Base-by-base conservation (phyloP, 2,888 invertebrate genomes). In the Lydus trimaculatus region DNA sequence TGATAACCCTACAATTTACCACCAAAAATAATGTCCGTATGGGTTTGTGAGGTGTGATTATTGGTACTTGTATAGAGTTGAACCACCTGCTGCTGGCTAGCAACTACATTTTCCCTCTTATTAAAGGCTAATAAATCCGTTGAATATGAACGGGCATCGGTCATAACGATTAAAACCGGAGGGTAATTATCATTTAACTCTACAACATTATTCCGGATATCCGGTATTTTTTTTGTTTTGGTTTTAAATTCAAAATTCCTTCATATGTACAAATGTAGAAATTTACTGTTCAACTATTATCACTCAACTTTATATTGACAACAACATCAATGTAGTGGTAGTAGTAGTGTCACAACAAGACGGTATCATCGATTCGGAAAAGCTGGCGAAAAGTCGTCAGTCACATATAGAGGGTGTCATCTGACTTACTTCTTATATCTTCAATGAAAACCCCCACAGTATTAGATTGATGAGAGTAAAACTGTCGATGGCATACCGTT, bases 391-490 rank as follows among this genome's bases (percentile, higher is more conserved):
- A 79, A 79, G 80, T 80, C 80, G 81, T 80, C 81, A 76, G 81
- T 81, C 79, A 80, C 75, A 43, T 7, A 28, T 28, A 56, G 48
- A 71, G 73, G 75, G 73, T 78, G 80, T 80, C 82, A 82, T 79
- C 80, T 13, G 25, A 56, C 75, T 74, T 28, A 15, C 15, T 56
- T 25, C 56, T 25, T 56, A 56, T 56, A 56, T 56, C 25, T 15
- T 28, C 56, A 56, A 56, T 28, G 56, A n/a, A 56, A 56, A 56
- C 64, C 28, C n/a, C 43, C 62, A 25, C 39, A 56, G 73, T 71
- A 65, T 61, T 75, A 82, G 82, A 82, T 82, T 82, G 82, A 82
- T 82, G 81, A 79, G 73, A 75, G 72, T 72, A 72, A 73, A 77
- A 56, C 56, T 82, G 82, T 82, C 82, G 79, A 78, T 79, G 75